Percentiles rank a stretch among this genome's conserved stretches.
phyloP scores from a whole-genome alignment of 1,140 invertebrate genomes.

The Apis laboriosa region DNA sequence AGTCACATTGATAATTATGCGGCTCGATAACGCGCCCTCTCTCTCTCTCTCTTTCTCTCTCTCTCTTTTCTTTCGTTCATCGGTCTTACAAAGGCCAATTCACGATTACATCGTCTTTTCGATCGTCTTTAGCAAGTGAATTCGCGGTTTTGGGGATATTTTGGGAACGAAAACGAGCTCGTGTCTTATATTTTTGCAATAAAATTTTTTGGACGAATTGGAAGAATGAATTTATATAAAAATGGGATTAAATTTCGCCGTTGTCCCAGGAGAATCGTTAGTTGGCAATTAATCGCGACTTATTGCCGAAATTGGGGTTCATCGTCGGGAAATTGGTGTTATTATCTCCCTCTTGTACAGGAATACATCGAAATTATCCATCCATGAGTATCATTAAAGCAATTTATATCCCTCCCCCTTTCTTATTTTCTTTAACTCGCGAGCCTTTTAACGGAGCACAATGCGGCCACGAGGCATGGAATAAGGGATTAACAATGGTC shows the following conservation, averaged over 20 bases:
- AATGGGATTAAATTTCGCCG: neutral
- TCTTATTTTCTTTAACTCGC: neutral
- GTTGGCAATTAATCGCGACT: neutral
- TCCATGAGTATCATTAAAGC: neutral
- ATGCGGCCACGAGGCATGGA: neutral
- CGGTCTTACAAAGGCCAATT: too few species aligned
- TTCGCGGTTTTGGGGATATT: too few species aligned
- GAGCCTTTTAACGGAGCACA: neutral
- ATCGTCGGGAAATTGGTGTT: neutral
- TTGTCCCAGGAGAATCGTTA: neutral
- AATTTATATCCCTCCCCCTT: neutral
- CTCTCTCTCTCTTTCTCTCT: constrained; percentile 3
- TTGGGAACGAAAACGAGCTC: constrained; percentile 11
- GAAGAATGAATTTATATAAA: too few species aligned
- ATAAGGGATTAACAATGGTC: neutral
- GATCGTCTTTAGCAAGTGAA: neutral
- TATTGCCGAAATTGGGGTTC: neutral
- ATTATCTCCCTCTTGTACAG: neutral
- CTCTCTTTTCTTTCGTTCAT: too few species aligned
- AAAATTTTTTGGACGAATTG: neutral
- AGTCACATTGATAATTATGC: constrained; percentile 65
- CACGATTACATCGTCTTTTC: too few species aligned
- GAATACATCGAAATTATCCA: constrained; percentile 4
- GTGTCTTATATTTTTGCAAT: neutral
- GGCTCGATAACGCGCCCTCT: constrained; percentile 47